Conservation (phyloP, 53 echinoderm and acorn worm genomes). For the Apostichopus leukothele region DNA sequence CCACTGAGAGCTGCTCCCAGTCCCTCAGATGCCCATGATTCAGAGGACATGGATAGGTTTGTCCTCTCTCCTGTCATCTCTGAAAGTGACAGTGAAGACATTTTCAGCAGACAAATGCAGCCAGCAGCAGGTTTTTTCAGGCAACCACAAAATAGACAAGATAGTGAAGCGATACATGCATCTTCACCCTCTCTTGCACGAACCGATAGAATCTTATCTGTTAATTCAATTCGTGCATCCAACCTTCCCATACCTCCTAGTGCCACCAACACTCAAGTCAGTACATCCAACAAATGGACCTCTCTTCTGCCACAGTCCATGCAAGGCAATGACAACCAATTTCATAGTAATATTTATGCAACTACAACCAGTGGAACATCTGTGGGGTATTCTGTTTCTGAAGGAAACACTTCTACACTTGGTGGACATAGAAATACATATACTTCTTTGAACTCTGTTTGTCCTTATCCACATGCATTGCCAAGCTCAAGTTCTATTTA, state of each 20-base stretch:
- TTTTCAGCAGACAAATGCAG: conserved; percentile 13
- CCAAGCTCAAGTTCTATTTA: conserved; percentile 13
- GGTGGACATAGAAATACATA: conserved; percentile 2
- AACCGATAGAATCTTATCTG: neutral
- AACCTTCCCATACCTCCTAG: neutral
- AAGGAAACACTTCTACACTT: neutral
- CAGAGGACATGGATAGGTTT: conserved; percentile 48
- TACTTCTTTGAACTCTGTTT: neutral
- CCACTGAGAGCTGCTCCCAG: conserved; percentile 47
- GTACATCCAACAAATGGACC: neutral
- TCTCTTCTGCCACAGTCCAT: neutral
- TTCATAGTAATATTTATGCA: neutral
- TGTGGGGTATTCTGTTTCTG: neutral
- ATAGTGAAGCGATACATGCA: neutral
- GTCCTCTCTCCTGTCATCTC: conserved; percentile 47
- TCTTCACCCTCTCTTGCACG: neutral
- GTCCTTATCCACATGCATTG: neutral
- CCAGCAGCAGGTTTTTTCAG: conserved; percentile 1
- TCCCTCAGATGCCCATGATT: conserved; percentile 40
- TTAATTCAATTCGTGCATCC: conserved; percentile 17
- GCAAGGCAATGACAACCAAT: neutral
- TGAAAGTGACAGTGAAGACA: conserved; percentile 46
- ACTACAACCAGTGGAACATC: neutral
- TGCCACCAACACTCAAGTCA: neutral
- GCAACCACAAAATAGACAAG: neutral